Percentiles rank a stretch among this genome's conserved stretches.
Conservation (phyloP, 1,140 invertebrate species). For the Chlorops oryzae region DNA sequence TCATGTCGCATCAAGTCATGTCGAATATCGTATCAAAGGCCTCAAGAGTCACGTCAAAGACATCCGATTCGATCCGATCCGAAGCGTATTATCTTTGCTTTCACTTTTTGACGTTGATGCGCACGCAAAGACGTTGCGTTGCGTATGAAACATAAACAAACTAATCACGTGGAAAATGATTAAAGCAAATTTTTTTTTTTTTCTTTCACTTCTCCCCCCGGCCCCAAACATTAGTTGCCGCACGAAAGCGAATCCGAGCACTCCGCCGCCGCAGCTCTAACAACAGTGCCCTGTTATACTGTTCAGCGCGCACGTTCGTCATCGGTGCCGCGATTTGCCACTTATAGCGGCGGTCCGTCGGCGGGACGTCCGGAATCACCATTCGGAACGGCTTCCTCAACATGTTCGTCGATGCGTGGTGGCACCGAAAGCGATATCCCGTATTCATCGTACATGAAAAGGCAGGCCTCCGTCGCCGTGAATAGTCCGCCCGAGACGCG, state of each 20-base stretch:
- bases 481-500: slow-evolving; percentile 39
- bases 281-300: not conserved
- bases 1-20: too few relatives aligned
- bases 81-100: too few relatives aligned
- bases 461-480: slow-evolving; percentile 14
- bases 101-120: too few relatives aligned
- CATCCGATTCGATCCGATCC: too few relatives aligned
- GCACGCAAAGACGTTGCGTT: too few relatives aligned
- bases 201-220: too few relatives aligned
- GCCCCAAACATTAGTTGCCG: too few relatives aligned
- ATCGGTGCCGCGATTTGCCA: slow-evolving; percentile 43
- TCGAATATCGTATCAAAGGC: too few relatives aligned
- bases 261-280: slow-evolving; percentile 27
- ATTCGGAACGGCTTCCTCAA: slow-evolving; percentile 41
- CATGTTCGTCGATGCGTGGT: slow-evolving; percentile 36
- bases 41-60: too few relatives aligned
- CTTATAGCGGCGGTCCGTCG: slow-evolving; percentile 19
- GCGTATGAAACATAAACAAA: too few relatives aligned
- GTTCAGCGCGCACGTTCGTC: slow-evolving; percentile 21
- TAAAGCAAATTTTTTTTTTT: slow-evolving; percentile 8
- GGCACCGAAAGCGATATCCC: slow-evolving; percentile 37
- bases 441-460: slow-evolving; percentile 18
- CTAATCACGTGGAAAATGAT: not conserved
- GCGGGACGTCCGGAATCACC: slow-evolving; percentile 29
- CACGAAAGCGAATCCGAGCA: slow-evolving; percentile 43